Evolutionary conservation across 2,113 vertebrate genomes (phyloP).

Genomic region (Rhodinocichla rosea): DNA sequence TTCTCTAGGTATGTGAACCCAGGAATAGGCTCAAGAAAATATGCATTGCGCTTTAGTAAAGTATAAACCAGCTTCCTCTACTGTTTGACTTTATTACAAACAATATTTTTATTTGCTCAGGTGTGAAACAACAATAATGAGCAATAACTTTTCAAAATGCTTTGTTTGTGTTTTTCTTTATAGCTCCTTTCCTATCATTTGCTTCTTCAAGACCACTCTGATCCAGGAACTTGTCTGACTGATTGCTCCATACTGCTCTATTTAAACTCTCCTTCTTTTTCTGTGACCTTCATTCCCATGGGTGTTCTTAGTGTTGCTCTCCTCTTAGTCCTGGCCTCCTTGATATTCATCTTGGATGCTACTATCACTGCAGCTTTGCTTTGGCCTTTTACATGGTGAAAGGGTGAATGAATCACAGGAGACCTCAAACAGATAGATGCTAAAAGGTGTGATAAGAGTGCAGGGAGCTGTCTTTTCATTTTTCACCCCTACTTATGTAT

Average conservation of each 20-base stretch:
- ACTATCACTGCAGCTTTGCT: neutral
- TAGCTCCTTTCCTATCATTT: neutral
- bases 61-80: neutral
- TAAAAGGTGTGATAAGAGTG: slow-evolving; percentile 9
- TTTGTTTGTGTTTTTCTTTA: neutral
- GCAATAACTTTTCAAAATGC: neutral
- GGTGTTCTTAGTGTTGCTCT: neutral
- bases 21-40: neutral
- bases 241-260: neutral
- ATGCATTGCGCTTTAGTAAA: neutral
- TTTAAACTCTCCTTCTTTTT: slow-evolving; percentile 14
- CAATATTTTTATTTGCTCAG: neutral
- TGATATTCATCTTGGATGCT: slow-evolving; percentile 6
- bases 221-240: neutral
- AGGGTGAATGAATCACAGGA: slow-evolving; percentile 23
- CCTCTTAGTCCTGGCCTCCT: neutral
- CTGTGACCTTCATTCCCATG: neutral
- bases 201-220: neutral
- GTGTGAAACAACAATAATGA: neutral
- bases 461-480: neutral
- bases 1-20: neutral
- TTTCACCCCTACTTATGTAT: neutral
- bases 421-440: neutral
- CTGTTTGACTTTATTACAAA: neutral
- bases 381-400: slow-evolving; percentile 13